Conservation (phyloP, 2,888 invertebrate species). For the Thereva unica region DNA sequence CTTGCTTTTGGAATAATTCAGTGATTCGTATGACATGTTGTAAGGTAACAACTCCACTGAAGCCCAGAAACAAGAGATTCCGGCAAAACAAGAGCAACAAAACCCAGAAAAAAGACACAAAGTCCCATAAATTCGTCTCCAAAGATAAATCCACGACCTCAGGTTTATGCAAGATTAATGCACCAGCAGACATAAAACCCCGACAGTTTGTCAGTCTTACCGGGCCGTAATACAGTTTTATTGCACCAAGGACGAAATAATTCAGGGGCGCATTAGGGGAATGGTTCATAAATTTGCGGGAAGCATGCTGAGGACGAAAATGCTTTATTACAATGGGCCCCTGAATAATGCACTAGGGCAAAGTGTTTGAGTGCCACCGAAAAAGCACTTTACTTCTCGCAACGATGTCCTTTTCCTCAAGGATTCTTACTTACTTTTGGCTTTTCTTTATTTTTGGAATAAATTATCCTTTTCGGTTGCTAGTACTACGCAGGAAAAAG, state of each 20-base stretch:
- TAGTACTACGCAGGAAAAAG: constrained; percentile 5
- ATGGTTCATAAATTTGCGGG: constrained; percentile 42
- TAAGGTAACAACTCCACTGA: neutral
- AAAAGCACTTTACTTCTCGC: constrained; percentile 1
- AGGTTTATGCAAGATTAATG: constrained; percentile 43
- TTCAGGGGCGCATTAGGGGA: constrained; percentile 42
- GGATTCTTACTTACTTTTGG: constrained; percentile 18
- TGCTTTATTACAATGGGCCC: constrained; percentile 47
- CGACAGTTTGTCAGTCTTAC: constrained; percentile 43
- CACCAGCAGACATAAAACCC: constrained; percentile 36
- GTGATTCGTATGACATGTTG: constrained; percentile 25
- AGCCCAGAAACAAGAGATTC: neutral
- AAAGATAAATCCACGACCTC: constrained; percentile 30
- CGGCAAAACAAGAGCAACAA: neutral
- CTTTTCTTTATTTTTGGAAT: constrained; percentile 16
- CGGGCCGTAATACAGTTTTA: constrained; percentile 41
- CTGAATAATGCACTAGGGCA: constrained; percentile 47
- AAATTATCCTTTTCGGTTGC: constrained; percentile 22
- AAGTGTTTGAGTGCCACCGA: constrained; percentile 45
- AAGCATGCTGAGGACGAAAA: constrained; percentile 42
- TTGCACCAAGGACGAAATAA: constrained; percentile 43
- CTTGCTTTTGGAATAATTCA: constrained; percentile 17
- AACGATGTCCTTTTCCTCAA: constrained; percentile 15
- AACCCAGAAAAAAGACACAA: neutral
- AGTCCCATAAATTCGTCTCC: neutral